phyloP scores from a whole-genome alignment of 2,797 vertebrate species.

The Lepus townsendii region DNA sequence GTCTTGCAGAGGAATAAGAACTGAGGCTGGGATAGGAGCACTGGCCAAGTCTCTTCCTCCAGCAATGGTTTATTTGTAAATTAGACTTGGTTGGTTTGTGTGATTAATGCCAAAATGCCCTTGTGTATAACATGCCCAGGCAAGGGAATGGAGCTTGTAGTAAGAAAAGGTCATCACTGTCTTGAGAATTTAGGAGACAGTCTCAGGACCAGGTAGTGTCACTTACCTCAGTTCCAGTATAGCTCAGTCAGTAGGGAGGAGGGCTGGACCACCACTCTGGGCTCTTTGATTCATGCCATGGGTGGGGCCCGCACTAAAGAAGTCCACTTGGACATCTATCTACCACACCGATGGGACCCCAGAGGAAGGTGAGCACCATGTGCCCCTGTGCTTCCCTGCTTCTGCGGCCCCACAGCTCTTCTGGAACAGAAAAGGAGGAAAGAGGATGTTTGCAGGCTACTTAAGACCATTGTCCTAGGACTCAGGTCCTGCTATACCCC shows the following conservation, averaged over 20 bases:
- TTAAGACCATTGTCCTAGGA: neutral
- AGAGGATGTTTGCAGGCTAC: neutral
- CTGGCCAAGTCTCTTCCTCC: neutral
- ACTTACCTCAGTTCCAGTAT: neutral
- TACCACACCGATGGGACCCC: neutral
- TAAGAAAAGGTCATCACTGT: neutral
- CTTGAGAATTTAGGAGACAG: neutral
- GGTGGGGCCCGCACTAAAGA: neutral
- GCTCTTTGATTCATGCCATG: neutral
- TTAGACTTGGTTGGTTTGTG: neutral
- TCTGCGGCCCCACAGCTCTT: neutral
- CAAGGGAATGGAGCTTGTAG: rapidly evolving
- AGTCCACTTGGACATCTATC: neutral
- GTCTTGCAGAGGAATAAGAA: neutral
- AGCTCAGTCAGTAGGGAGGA: neutral
- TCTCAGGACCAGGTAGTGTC: neutral
- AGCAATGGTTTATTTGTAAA: neutral
- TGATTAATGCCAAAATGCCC: neutral
- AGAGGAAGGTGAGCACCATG: neutral
- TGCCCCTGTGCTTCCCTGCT: too few relatives aligned
- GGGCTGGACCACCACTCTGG: too few relatives aligned
- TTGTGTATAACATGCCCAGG: neutral
- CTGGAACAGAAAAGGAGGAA: neutral
- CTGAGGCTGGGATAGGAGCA: too few relatives aligned
- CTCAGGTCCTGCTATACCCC: neutral